Base-by-base conservation (phyloP, 2,113 vertebrate species). In the Lucifuga dentata region DNA sequence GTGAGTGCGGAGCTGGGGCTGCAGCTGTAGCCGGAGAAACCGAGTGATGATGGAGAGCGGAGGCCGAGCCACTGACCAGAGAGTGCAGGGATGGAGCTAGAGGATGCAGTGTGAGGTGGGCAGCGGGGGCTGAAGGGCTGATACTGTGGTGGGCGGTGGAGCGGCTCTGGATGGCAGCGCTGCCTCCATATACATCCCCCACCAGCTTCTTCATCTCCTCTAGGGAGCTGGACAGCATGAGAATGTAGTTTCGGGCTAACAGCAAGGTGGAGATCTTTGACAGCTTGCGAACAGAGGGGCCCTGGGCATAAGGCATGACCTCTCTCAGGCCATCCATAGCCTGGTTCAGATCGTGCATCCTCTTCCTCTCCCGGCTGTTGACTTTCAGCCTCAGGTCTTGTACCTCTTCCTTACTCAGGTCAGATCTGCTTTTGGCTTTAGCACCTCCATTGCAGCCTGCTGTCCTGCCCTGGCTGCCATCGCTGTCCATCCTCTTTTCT, bases 341-440 rank as follows among this genome's bases (percentile, higher is more conserved):
- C 85, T 93, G 89, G 87, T 95, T 95, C 59, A 95, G 87, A 66
- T 95, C 94, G 1, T 95, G 94, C 94, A 95, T 95, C 64, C 94
- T 90, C 58, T 93, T 94, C 69, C 93, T 89, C 82, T 95, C 94
- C 0, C 94, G 88, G 33, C 94, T 93, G 87, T 95, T 95, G 24
- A 95, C 93, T 67, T 94, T 95, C 21, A 94, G 90, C n/a, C 94
- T 85, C 78, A 93, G 73, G 20, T 93, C 92, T 62, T 94, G 93
- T 41, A 65, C n/a, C 62, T 91, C 89, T 0, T 87, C 90, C 33
- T 93, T 89, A 66, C 20, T 44, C 11, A 59, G 81, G 0, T 91
- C 90, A 0, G 82, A 72, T 20, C 65, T 71, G 72, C 2, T 35
- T 16, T 78, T 88, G 76, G 10, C 46, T 67, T 91, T 91, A 2